These are phyloP conservation scores for Sminthurinus aureus DNA, from an alignment of 2,888 invertebrate genomes.

Conservation along the genomic window DNA sequence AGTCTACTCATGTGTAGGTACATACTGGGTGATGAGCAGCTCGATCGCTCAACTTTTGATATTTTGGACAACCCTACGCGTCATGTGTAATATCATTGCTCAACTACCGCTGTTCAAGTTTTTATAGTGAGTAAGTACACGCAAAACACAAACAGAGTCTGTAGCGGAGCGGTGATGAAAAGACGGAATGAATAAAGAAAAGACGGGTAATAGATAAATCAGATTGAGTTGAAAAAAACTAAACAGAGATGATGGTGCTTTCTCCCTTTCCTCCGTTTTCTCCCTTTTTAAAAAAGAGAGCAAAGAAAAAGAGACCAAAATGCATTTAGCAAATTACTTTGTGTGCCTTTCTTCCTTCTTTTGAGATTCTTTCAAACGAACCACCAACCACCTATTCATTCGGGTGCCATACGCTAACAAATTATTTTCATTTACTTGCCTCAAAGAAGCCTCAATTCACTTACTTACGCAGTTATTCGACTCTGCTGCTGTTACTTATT, in stretches of 20 bases:
- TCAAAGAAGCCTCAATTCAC: slow-evolving; percentile 35
- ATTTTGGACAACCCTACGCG: no score
- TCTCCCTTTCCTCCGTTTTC: no score
- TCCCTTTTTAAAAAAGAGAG: slow-evolving; percentile 12
- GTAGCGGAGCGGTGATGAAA: no score
- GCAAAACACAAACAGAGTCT: no score
- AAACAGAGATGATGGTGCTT: background rate
- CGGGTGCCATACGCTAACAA: slow-evolving; percentile 39
- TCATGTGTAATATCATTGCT: no score
- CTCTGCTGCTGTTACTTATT: slow-evolving; percentile 8
- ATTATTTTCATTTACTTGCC: slow-evolving; percentile 38
- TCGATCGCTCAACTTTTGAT: no score
- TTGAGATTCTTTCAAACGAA: slow-evolving; percentile 39
- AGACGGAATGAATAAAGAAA: no score
- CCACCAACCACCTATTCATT: slow-evolving; percentile 26
- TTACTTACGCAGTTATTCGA: background rate
- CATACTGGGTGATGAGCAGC: no score
- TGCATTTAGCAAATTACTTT: slow-evolving; percentile 42
- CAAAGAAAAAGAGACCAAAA: slow-evolving; percentile 19
- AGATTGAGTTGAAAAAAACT: slow-evolving; percentile 35
- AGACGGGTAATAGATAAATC: background rate
- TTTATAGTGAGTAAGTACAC: no score
- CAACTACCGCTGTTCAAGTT: no score
- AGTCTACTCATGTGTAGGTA: no score
- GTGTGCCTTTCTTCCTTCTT: slow-evolving; percentile 18